Base-by-base conservation (phyloP, 2,113 vertebrate genomes). In the Corythoichthys intestinalis region DNA sequence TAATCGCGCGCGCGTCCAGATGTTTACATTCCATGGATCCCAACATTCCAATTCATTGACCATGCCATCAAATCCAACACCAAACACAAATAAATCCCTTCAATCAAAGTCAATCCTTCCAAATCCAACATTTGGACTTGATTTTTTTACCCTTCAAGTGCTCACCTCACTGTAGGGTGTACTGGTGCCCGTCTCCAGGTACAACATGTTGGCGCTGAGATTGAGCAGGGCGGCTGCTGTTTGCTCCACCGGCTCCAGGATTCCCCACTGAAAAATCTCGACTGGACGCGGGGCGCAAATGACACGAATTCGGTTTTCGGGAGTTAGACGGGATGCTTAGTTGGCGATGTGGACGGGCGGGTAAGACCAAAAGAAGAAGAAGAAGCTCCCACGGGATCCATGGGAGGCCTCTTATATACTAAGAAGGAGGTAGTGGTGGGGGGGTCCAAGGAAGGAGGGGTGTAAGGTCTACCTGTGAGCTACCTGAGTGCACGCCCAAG, bases 191-290 rank as follows among this genome's bases (percentile, higher is more conserved):
- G 95, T 98, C 93, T 99, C 97, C 90, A 99, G 94, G 93, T 99
- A 99, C 95, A 99, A 96, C 96, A 99, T 99, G 94, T 95, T 99
- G 94, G 96, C 96, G 91, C 96, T 95, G 84, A 99, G 94, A 87
- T 96, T 96, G 91, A 97, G 94, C 94, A 98, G 91, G 90, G 94
- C 94, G 86, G 91, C 93, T 88, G 94, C 93, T 91, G 96, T 98
- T 92, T 96, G 95, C 88, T 96, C 95, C 94, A 96, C 95, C 91
- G 96, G 92, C 94, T 98, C 96, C 96, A 98, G 96, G 94, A 89
- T 96, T 95, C 93, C 93, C 12, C 61, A 17, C 56, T 37, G 56
- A 89, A 89, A 90, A 92, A 94, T 94, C 93, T 91, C 91, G 94
- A 91, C 91, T 90, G 85, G 74, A 83, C 90, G 93, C 90, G 92